Conservation (phyloP, 2,888 invertebrate species). For the Exephanes ischioxanthus region DNA sequence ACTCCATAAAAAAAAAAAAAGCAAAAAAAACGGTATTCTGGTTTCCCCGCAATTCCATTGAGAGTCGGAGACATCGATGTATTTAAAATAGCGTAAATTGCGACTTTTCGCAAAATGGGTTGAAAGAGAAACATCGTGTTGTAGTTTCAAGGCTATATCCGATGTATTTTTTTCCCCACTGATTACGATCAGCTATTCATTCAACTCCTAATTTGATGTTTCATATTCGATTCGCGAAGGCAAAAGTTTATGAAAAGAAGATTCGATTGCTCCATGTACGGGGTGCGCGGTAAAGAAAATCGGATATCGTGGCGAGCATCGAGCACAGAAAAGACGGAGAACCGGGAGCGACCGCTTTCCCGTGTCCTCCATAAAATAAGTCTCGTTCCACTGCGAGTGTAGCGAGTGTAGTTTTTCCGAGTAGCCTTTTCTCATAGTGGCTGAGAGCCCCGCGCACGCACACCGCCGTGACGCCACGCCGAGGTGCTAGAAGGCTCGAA, state of each 20-base stretch:
- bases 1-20: too few relatives aligned
- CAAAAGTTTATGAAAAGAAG: background rate
- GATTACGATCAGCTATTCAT: too few relatives aligned
- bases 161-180: too few relatives aligned
- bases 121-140: too few relatives aligned
- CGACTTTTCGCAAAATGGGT: too few relatives aligned
- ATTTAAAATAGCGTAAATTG: too few relatives aligned
- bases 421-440: slow-evolving; percentile 1
- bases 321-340: background rate
- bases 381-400: background rate
- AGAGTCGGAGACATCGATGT: too few relatives aligned
- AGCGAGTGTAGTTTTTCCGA: slow-evolving; percentile 44
- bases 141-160: too few relatives aligned
- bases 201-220: too few relatives aligned
- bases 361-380: slow-evolving; percentile 21
- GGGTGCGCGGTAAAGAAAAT: background rate
- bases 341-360: slow-evolving; percentile 34
- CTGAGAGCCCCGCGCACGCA: background rate
- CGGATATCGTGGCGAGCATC: background rate
- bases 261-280: background rate
- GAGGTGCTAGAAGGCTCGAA: slow-evolving; percentile 40
- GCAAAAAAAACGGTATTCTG: too few relatives aligned
- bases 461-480: slow-evolving; percentile 34
- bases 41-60: too few relatives aligned
- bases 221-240: too few relatives aligned